Conservation (phyloP, 2,113 vertebrate species). For the Tragelaphus strepsiceros region DNA sequence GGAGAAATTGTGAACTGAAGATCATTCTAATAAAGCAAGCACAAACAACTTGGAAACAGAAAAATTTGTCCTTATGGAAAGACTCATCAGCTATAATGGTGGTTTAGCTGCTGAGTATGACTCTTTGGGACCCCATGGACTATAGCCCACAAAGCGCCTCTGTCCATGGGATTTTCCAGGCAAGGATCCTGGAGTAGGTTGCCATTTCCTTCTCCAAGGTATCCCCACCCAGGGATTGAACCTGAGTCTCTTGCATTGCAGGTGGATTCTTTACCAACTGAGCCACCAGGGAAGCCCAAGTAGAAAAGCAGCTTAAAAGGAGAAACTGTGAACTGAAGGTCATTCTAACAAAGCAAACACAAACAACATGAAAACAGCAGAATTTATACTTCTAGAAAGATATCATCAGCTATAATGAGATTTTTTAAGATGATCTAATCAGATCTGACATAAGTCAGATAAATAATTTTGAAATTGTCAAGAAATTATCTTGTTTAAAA, state of each 20-base stretch:
- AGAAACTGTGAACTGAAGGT: background rate
- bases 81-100: background rate
- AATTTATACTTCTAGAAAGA: background rate
- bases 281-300: background rate
- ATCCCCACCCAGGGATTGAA: background rate
- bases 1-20: background rate
- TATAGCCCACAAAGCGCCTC: background rate
- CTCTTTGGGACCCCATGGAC: background rate
- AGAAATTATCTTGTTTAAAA: background rate
- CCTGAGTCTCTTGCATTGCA: background rate
- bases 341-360: background rate
- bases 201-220: background rate
- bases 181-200: background rate
- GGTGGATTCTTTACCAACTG: background rate
- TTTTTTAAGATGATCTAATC: background rate
- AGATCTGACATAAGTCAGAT: background rate
- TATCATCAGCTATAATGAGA: background rate
- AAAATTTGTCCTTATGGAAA: background rate
- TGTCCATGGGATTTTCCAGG: background rate
- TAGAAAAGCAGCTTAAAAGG: background rate
- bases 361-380: background rate
- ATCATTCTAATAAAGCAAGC: background rate
- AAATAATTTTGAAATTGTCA: constrained; percentile 21
- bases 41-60: background rate
- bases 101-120: background rate